Conservation (phyloP, 2,797 vertebrate genomes). For the Bryconaethiops microstoma region DNA sequence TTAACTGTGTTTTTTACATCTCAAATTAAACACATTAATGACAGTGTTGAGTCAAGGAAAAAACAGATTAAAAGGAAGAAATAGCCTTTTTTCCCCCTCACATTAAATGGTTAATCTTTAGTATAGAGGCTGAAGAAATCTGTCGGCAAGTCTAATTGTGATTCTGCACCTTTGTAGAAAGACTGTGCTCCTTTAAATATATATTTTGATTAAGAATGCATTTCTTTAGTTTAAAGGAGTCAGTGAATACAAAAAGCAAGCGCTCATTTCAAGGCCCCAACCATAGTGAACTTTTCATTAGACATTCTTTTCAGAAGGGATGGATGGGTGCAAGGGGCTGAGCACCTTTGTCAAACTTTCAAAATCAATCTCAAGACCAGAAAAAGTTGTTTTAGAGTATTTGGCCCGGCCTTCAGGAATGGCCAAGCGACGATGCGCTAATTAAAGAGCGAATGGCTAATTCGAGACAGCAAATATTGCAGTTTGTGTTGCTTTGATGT, state of each 20-base stretch:
- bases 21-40: no score
- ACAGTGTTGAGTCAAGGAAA: no score
- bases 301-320: neutral
- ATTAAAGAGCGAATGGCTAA: neutral
- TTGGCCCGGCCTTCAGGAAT: neutral
- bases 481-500: slow-evolving; percentile 36
- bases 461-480: slow-evolving; percentile 28
- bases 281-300: neutral
- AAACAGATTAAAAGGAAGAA: no score
- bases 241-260: neutral
- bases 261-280: neutral
- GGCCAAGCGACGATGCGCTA: neutral
- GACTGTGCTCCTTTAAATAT: no score
- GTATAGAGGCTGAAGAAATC: no score
- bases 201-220: no score
- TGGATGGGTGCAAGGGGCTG: neutral
- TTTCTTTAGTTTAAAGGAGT: neutral
- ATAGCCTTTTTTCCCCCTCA: no score
- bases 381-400: neutral
- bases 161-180: no score
- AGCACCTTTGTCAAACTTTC: neutral
- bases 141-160: no score
- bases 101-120: no score
- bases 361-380: neutral
- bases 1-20: no score